These are phyloP conservation scores for Dipodomys ordii DNA, from an alignment of 2,113 vertebrate genomes.

Conservation along the genomic window DNA sequence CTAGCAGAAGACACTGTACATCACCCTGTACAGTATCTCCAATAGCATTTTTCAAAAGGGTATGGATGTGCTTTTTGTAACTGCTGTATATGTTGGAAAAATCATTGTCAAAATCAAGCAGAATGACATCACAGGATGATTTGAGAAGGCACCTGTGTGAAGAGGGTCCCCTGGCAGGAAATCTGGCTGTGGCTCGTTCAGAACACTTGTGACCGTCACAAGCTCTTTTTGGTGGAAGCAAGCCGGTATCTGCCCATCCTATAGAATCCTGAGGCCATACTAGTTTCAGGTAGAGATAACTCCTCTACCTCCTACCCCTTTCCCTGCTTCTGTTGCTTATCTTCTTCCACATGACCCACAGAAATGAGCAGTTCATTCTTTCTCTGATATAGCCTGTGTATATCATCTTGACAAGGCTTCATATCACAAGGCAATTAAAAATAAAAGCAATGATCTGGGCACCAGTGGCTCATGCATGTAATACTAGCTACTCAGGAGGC, in stretches of 20 bases:
- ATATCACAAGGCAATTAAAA: background rate
- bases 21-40: background rate
- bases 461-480: too few species aligned
- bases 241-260: background rate
- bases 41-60: background rate
- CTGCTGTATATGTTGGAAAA: background rate
- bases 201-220: fast-evolving
- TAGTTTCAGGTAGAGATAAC: background rate
- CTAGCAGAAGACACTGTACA: background rate
- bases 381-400: background rate
- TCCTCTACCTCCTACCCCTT: background rate
- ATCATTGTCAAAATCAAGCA: background rate
- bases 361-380: background rate
- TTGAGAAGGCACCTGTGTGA: background rate
- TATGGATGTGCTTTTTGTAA: background rate
- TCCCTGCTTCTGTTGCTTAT: background rate
- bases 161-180: background rate
- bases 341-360: background rate
- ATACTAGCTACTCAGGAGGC: too few species aligned
- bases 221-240: background rate
- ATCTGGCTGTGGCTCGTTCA: background rate
- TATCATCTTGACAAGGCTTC: background rate
- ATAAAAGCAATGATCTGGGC: background rate
- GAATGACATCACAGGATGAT: too few species aligned
- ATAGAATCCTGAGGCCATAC: background rate